These are phyloP conservation scores for Sporophila hypoxantha DNA, from an alignment of 2,113 vertebrate genomes.

Conservation along the genomic window DNA sequence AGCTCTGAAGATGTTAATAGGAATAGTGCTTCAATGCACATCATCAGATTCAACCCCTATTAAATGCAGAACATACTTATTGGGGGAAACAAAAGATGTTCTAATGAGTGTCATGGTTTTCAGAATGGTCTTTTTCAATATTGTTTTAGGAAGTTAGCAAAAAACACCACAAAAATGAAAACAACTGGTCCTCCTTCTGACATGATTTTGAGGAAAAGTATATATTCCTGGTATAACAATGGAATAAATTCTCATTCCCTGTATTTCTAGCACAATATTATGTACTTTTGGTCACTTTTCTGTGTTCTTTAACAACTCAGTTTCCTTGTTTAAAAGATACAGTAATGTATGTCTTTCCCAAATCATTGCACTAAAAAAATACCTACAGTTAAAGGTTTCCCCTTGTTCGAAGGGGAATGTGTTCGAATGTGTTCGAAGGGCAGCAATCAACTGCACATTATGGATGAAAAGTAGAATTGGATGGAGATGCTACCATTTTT, in stretches of 20 bases:
- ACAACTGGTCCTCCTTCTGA: not conserved
- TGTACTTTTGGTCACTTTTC: not conserved
- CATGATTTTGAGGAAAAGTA: not conserved
- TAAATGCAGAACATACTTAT: not conserved
- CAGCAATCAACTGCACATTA: not conserved
- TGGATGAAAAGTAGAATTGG: not conserved
- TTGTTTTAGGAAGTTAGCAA: not conserved
- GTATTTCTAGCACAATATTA: not conserved
- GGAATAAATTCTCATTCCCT: not conserved
- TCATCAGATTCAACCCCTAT: not conserved
- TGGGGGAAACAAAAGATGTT: not conserved
- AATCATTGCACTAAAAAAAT: constrained; percentile 26
- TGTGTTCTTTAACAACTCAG: not conserved
- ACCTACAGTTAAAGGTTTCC: constrained; percentile 36
- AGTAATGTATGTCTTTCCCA: constrained; percentile 23
- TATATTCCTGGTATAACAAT: not conserved
- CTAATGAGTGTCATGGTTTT: not conserved
- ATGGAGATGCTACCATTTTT: constrained; percentile 53
- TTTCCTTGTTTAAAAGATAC: not conserved
- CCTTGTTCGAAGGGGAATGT: no score
- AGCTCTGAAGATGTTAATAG: not conserved
- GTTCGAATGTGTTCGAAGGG: not conserved
- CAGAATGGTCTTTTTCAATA: not conserved
- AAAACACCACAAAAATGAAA: not conserved
- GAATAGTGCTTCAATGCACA: not conserved